A percentile compares a stretch with the other conserved stretches of the same genome.
Conservation (phyloP, 2,797 vertebrate genomes). For the Discoglossus pictus region DNA sequence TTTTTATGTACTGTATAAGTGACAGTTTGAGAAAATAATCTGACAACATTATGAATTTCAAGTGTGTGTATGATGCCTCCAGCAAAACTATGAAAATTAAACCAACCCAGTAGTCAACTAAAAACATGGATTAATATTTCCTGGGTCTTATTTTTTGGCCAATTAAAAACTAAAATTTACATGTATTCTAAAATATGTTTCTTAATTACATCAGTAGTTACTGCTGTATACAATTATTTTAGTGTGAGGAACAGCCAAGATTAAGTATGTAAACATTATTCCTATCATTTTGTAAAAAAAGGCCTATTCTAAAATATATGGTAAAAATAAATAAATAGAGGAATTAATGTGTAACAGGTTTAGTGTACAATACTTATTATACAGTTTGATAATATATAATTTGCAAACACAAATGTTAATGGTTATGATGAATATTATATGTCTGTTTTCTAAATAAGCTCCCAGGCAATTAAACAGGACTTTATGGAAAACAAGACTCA, state of each 20-base stretch:
- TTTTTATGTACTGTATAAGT: background rate
- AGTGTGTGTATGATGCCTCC: conserved; percentile 60
- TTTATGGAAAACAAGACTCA: no score
- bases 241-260: conserved; percentile 55
- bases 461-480: no score
- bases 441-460: no score
- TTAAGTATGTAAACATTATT: conserved; percentile 39
- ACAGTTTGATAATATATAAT: no score
- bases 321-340: background rate
- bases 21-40: conserved; percentile 14
- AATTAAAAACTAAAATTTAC: conserved; percentile 61
- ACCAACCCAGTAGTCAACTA: conserved; percentile 57
- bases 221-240: conserved; percentile 54
- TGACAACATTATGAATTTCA: conserved; percentile 54
- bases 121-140: conserved; percentile 60
- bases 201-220: conserved; percentile 59
- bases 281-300: conserved; percentile 14
- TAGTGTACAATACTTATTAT: no score
- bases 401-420: no score
- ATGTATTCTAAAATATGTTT: conserved; percentile 60
- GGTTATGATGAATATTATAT: no score
- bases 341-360: background rate
- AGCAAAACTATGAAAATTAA: conserved; percentile 67
- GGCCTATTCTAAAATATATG: conserved; percentile 43
- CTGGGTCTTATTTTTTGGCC: conserved; percentile 58